phyloP scores from a whole-genome alignment of 2,797 vertebrate genomes.

The Anisognathus igniventris region DNA sequence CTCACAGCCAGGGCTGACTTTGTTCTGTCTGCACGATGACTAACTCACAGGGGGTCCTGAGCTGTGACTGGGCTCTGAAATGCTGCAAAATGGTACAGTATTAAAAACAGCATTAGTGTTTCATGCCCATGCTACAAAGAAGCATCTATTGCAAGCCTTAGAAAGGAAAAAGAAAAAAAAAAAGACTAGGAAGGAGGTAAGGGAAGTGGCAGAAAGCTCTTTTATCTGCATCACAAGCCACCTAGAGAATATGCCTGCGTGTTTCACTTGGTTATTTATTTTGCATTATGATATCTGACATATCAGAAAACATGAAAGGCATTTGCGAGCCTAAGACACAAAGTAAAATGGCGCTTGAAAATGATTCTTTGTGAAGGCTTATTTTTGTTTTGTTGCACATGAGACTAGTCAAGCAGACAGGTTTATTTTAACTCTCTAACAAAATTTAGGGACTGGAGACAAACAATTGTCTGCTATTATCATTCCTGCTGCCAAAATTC shows the following conservation, averaged over 20 bases:
- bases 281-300: slow-evolving; percentile 29
- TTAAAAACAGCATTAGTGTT: neutral
- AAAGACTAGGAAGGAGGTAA: neutral
- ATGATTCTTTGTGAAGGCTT: slow-evolving; percentile 56
- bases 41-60: neutral
- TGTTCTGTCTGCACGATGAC: neutral
- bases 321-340: neutral
- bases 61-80: neutral
- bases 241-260: neutral
- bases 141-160: neutral
- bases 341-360: slow-evolving; percentile 30
- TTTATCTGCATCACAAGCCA: neutral
- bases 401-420: slow-evolving; percentile 51
- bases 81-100: neutral
- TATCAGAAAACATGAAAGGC: slow-evolving; percentile 12
- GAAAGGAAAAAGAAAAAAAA: neutral
- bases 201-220: neutral
- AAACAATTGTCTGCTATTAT: slow-evolving; percentile 45
- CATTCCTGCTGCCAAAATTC: neutral
- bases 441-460: slow-evolving; percentile 35
- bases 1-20: neutral
- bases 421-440: slow-evolving; percentile 51
- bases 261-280: slow-evolving; percentile 12
- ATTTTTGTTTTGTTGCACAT: slow-evolving; percentile 42
- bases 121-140: neutral